Evolutionary conservation across 2,797 vertebrate species (phyloP).

Genomic region (Prunella strophiata): DNA sequence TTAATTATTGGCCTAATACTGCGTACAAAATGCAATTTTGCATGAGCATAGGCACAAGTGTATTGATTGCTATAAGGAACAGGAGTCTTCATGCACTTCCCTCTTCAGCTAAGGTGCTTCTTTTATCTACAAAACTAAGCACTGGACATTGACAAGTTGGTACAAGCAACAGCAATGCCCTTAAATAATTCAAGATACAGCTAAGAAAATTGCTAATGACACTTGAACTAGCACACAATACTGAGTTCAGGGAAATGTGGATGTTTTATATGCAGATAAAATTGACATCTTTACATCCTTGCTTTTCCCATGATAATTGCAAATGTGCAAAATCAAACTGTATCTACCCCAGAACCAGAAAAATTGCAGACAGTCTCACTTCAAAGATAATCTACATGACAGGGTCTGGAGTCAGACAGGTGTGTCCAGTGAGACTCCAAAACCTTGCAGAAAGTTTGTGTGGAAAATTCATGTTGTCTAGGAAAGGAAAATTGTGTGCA

Average conservation of each 20-base stretch:
- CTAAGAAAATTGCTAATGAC: background rate
- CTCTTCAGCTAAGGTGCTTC: background rate
- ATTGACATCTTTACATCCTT: background rate
- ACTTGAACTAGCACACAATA: background rate
- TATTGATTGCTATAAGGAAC: background rate
- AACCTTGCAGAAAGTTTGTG: background rate
- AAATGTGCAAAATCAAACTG: background rate
- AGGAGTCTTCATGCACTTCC: background rate
- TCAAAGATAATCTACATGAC: rapidly evolving
- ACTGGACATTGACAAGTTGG: background rate
- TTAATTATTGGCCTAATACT: background rate
- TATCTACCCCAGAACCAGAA: background rate
- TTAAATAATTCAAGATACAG: background rate
- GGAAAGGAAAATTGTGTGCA: background rate
- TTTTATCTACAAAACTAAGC: background rate
- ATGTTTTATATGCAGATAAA: background rate
- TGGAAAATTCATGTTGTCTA: background rate
- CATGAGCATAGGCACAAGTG: background rate
- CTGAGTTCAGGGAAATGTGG: background rate
- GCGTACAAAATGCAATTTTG: background rate
- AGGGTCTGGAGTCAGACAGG: background rate
- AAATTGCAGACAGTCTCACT: background rate
- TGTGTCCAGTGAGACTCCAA: background rate
- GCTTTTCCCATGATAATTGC: background rate
- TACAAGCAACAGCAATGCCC: background rate